A percentile compares a stretch with the other conserved stretches of the same genome.
phyloP scores from a whole-genome alignment of 2,888 invertebrate genomes.

The Pterostichus niger region DNA sequence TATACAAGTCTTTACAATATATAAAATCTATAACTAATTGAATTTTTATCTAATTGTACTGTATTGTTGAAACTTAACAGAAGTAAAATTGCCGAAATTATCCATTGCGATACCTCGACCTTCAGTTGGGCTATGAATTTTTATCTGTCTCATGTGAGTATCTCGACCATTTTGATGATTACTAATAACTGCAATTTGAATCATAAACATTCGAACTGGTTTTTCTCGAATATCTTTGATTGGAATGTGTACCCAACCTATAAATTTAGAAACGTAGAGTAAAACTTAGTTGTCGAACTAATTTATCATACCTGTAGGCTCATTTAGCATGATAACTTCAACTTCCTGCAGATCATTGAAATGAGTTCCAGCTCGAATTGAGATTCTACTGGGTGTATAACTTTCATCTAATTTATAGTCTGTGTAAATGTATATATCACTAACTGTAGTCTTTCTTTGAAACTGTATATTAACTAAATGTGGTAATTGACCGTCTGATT shows the following conservation, averaged over 20 bases:
- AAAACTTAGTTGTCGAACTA: background rate
- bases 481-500: slow-evolving; percentile 98
- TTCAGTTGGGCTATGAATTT: slow-evolving; percentile 93
- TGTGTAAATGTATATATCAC: slow-evolving; percentile 97
- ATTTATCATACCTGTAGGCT: slow-evolving; percentile 85
- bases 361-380: slow-evolving; percentile 95
- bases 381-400: slow-evolving; percentile 97
- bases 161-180: slow-evolving; percentile 99
- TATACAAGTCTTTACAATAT: slow-evolving; percentile 49
- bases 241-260: slow-evolving; percentile 97
- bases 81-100: slow-evolving; percentile 88
- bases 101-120: slow-evolving; percentile 83
- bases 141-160: slow-evolving; percentile 98
- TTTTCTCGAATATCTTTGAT: slow-evolving; percentile 92
- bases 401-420: slow-evolving; percentile 99
- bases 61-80: slow-evolving; percentile 90
- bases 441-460: slow-evolving; percentile 95
- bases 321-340: slow-evolving; percentile 94
- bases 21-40: slow-evolving; percentile 58
- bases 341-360: slow-evolving; percentile 98
- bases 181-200: slow-evolving; percentile 96
- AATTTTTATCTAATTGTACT: slow-evolving; percentile 86
- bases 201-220: slow-evolving; percentile 96
- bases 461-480: slow-evolving; percentile 99
- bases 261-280: slow-evolving; percentile 68